Conservation (phyloP, 2,113 vertebrate genomes). For the Pangasianodon hypophthalmus region DNA sequence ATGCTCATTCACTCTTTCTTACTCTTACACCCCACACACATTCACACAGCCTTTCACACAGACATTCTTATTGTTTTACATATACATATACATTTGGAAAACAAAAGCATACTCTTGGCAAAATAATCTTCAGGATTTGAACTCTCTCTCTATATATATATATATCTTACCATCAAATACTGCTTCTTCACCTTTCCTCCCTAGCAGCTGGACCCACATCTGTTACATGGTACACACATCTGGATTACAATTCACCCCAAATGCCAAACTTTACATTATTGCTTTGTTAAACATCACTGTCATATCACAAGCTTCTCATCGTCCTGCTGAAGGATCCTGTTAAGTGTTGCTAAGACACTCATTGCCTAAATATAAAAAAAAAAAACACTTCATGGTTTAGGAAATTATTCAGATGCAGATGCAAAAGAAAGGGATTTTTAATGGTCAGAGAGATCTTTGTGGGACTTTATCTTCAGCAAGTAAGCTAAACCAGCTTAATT, state of each 20-base stretch:
- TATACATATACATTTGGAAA: background rate
- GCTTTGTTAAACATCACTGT: background rate
- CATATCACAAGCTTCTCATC: background rate
- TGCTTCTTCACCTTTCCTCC: background rate
- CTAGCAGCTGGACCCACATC: slow-evolving; percentile 16
- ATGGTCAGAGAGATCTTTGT: background rate
- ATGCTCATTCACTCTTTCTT: slow-evolving; percentile 38
- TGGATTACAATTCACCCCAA: slow-evolving; percentile 24
- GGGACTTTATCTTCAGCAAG: slow-evolving; percentile 12
- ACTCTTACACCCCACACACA: slow-evolving; percentile 20
- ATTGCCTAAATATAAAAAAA: background rate
- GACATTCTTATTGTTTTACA: background rate
- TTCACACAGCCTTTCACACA: slow-evolving; percentile 48
- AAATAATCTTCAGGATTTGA: background rate
- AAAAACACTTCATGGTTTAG: background rate
- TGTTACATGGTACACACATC: background rate
- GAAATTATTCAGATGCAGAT: background rate
- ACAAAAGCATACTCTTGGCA: background rate
- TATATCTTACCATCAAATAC: background rate
- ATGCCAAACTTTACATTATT: background rate
- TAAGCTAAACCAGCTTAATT: slow-evolving; percentile 19
- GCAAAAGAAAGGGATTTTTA: background rate
- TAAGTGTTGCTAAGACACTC: background rate
- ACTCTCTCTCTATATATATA: background rate
- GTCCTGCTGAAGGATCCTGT: background rate